Conservation (phyloP, 2,113 vertebrate genomes). For the Falcunculus frontatus region DNA sequence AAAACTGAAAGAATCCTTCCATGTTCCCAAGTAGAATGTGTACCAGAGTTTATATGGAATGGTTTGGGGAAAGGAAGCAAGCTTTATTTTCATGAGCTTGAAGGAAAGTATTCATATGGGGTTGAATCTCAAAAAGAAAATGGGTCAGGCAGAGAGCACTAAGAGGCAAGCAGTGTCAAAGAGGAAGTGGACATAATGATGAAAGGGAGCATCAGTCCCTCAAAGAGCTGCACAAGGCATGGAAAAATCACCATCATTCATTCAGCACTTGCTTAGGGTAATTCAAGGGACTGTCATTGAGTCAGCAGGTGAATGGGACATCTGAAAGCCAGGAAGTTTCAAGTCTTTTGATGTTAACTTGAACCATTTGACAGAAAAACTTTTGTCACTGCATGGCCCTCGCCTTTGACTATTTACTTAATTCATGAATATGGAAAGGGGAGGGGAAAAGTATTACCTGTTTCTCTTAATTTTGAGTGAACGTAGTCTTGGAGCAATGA, state of each 20-base stretch:
- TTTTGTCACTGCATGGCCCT: not conserved
- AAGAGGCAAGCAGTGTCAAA: not conserved
- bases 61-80: not conserved
- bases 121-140: not conserved
- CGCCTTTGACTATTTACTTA: not conserved
- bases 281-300: not conserved
- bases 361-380: not conserved
- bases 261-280: not conserved
- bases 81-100: not conserved
- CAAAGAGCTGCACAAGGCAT: not conserved
- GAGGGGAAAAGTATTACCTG: not conserved
- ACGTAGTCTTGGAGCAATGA: conserved; percentile 7
- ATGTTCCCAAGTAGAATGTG: not conserved
- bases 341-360: not conserved
- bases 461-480: conserved; percentile 23
- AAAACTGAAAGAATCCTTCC: not conserved
- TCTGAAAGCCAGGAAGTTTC: not conserved
- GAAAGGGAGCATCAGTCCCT: not conserved
- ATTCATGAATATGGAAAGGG: not conserved
- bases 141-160: not conserved
- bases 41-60: not conserved
- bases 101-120: not conserved
- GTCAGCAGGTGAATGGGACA: not conserved
- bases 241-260: not conserved
- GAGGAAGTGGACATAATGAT: not conserved